These are phyloP conservation scores for Julus scanicus DNA, from an alignment of 2,888 invertebrate genomes.

Conservation along the genomic window DNA sequence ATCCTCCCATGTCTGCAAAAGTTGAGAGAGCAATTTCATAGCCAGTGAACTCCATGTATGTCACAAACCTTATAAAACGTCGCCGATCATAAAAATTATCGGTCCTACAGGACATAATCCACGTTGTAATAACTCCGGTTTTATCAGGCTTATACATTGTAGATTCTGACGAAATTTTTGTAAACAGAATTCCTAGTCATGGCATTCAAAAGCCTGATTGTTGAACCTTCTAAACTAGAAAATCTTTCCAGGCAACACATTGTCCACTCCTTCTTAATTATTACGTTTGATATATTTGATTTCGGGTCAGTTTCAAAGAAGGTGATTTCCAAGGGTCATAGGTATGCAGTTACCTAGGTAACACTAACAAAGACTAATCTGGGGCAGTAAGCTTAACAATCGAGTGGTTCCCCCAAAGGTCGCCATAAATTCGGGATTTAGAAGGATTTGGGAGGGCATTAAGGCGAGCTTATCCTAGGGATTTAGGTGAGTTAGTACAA, in stretches of 20 bases:
- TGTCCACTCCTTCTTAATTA: neutral
- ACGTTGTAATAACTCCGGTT: neutral
- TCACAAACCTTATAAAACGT: constrained; percentile 6
- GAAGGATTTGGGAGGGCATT: neutral
- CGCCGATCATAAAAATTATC: constrained; percentile 28
- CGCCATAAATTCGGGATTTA: constrained; percentile 28
- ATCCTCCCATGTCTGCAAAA: neutral
- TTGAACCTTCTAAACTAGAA: neutral
- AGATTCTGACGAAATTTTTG: neutral
- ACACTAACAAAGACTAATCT: neutral
- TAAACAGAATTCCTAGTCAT: neutral
- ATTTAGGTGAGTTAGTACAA: constrained; percentile 20
- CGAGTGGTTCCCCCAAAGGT: neutral
- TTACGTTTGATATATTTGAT: constrained; percentile 18
- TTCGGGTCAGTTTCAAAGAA: constrained; percentile 7
- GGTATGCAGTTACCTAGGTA: neutral
- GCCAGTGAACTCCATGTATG: constrained; percentile 22
- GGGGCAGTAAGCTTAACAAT: constrained; percentile 6
- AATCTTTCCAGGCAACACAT: neutral
- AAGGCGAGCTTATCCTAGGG: neutral
- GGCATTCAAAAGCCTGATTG: neutral
- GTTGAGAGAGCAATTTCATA: neutral
- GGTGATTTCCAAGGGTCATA: neutral
- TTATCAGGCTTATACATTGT: neutral
- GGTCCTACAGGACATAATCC: constrained; percentile 5